Evolutionary conservation across 2,888 invertebrate species (phyloP).

Genomic region (Catocala fraxini): DNA sequence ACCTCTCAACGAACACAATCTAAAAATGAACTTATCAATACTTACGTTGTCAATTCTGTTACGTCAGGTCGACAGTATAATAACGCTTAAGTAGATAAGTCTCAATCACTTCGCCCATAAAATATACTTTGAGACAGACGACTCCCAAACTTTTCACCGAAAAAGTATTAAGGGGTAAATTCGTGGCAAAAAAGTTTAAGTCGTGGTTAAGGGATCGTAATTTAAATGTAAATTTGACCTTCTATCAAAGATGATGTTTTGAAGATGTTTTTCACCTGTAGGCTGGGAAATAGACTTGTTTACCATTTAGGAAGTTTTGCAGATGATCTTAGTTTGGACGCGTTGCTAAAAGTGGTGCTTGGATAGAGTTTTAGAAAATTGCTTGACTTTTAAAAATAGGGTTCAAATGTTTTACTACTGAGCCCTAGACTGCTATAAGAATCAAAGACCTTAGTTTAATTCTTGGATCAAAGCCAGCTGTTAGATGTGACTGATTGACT

Average conservation of each 20-base stretch:
- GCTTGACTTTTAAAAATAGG: too few relatives aligned
- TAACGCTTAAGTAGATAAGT: constrained; percentile 34
- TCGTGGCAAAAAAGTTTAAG: constrained; percentile 34
- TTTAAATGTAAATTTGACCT: constrained; percentile 58
- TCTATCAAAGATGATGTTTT: constrained; percentile 32
- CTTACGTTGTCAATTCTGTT: constrained; percentile 30
- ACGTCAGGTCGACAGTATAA: constrained; percentile 33
- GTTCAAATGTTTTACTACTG: too few relatives aligned
- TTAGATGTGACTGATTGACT: too few relatives aligned
- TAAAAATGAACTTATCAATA: constrained; percentile 43
- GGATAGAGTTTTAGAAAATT: too few relatives aligned
- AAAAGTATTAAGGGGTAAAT: constrained; percentile 46
- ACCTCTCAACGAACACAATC: constrained; percentile 31
- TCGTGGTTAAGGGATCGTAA: constrained; percentile 43
- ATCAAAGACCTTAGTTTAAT: too few relatives aligned
- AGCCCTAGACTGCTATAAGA: too few relatives aligned
- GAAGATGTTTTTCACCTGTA: constrained; percentile 29
- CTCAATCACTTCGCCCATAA: constrained; percentile 41
- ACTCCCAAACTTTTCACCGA: constrained; percentile 35
- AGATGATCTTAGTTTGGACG: not conserved
- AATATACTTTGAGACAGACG: constrained; percentile 37
- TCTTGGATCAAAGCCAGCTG: too few relatives aligned
- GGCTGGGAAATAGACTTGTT: constrained; percentile 9
- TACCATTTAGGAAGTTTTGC: constrained; percentile 15
- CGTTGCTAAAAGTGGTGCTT: too few relatives aligned